Evolutionary conservation across 1,140 invertebrate genomes (phyloP), one percentile per base, ranked within the genome.

Genomic region (Drosophila kikkawai): DNA sequence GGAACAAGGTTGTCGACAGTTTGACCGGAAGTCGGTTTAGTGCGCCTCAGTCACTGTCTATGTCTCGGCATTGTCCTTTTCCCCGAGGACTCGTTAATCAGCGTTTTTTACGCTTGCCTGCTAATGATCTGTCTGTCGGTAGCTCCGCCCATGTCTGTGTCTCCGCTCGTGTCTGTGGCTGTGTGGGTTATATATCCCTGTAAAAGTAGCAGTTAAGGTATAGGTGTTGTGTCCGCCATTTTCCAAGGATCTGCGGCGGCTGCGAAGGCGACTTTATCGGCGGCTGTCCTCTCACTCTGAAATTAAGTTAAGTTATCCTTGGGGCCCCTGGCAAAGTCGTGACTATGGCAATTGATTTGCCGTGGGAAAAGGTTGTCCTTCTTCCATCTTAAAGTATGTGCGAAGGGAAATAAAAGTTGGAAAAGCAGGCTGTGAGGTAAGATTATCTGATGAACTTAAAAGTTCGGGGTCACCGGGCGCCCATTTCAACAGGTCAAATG

Each of bases 31-130:
- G 50, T 47, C 42, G 63, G 57, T 44, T 66, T 66, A 66, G 63
- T 50, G 32, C 15, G 57, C 22, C 29, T 42, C 22, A 13, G 22
- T 8, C 7, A 26, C 13, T 2, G 45, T 48, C 42, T 51, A 65
- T 19, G 29, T 19, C 37, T 42, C 51, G 51, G 44, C 36, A 47
- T 56, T 58, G 55, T 71, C 67, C 67, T 50, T 78, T 55, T 63
- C 84, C 70, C 85, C 36, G 48, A 79, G 86, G 85, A 90, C 78
- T 88, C 85, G 85, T 88, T 90, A 88, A 88, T 88, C 85, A 88
- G 81, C 85, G 75, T 90, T 88, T 74, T 88, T 90, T 90, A 90
- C 87, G 85, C 81, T 90, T 90, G 70, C 78, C 75, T 82, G 70
- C 85, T 88, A 88, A 88, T 88, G 85, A 88, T 88, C 81, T 85